A percentile compares a stretch with the other conserved stretches of the same genome.
These are phyloP conservation scores for Butorides virescens DNA, from an alignment of 2,113 vertebrate genomes.

Conservation along the genomic window DNA sequence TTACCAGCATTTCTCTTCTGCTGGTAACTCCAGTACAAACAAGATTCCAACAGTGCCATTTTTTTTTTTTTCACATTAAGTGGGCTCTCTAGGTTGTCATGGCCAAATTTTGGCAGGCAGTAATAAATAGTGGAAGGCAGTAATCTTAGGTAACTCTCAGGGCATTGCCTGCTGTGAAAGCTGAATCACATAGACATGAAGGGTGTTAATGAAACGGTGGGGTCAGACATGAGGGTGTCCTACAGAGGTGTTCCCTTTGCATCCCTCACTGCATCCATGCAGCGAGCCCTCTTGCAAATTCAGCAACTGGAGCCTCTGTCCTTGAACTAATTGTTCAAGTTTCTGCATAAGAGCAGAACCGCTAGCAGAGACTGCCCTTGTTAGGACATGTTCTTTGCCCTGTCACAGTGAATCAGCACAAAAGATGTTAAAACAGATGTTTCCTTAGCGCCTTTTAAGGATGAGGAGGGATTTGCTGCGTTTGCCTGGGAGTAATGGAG, in stretches of 20 bases:
- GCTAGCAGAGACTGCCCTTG: background rate
- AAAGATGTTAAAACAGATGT: background rate
- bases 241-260: background rate
- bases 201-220: background rate
- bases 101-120: background rate
- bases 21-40: background rate
- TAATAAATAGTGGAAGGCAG: background rate
- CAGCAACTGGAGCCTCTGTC: background rate
- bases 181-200: rapidly evolving
- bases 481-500: background rate
- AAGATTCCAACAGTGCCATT: background rate
- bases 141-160: background rate
- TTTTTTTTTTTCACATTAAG: no score
- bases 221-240: background rate
- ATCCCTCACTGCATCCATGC: background rate
- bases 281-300: background rate
- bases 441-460: background rate
- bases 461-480: background rate
- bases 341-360: background rate
- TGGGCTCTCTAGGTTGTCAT: background rate
- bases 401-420: background rate
- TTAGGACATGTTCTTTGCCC: background rate
- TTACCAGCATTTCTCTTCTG: background rate
- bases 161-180: background rate
- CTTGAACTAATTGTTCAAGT: background rate